Base-by-base conservation (phyloP, 1,140 invertebrate species). In the Drosophila murphyi region DNA sequence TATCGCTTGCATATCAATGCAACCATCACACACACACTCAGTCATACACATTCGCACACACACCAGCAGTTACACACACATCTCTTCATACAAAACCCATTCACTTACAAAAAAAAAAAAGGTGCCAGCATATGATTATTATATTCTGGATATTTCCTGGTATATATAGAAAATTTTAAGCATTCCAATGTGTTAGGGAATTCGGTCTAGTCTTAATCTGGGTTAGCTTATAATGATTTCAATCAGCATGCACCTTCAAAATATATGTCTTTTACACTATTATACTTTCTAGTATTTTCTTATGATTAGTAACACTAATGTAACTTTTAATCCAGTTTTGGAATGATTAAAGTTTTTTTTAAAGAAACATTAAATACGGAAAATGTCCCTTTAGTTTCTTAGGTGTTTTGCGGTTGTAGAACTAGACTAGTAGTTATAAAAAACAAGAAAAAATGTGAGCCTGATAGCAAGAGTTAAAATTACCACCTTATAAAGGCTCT, bases 21-120 rank as follows among this genome's bases (percentile, higher is more conserved):
- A 62, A 41, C 20, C 20, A 43, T 60, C 61, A 80, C 72, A 52
- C n/a, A 61, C 20, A 55, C 28, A 57, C 37, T 47, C 55, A 41
- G 45, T 39, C 31, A 62, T 41, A 56, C 32, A 61, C 57, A 31
- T 45, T 32, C 52, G 56, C 54, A 54, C 45, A 52, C 10, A 68
- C 63, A 73, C 45, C 39, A 7, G 63, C 70, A 59, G 52, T 3
- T 51, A 59, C 8, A 59, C 29, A 59, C n/a, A 39, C 35, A 51
- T 52, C 47, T 55, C 34, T 10, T 39, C 50, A 54, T 55, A 31
- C 1, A 20, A 20, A 41, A 70, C 8, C 47, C 48, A 54, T 43
- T 28, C 48, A 35, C 47, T 5, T 52, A 55, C 55, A 34, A 55
- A 55, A 55, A 12, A 55, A 34, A 55, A 55, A 48, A 12, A 55